Base-by-base conservation (phyloP, 2,797 vertebrate genomes). In the Poecilia picta region DNA sequence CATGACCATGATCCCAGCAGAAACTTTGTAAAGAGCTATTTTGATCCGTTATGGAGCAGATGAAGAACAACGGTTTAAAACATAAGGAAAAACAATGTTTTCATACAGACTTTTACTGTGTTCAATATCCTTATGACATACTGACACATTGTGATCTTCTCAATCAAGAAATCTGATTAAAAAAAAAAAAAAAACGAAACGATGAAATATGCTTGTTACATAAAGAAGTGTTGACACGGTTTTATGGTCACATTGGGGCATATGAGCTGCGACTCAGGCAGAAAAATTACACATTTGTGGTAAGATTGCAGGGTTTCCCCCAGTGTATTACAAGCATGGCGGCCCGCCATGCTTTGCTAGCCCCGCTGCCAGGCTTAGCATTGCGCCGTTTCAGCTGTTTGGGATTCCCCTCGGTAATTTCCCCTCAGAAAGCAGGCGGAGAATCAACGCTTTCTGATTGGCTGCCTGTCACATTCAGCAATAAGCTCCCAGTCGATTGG, bases 81-180 rank as follows among this genome's bases (percentile, higher is more conserved):
- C 23, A 36, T 39, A 2, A 23, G n/a, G 12, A n/a, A 15, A 71
- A 15, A 46, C 6, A 28, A 31, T 3, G 16, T 72, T 45, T 72
- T 46, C 68, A 72, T 28, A 68, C 64, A 72, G 43, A 46, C 43
- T 28, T 72, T 72, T 72, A 46, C 25, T 28, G 68, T 72, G 41
- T 46, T 72, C 43, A 72, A 72, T 72, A 45, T 28, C 43, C 8
- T 72, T 46, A 72, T 46, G 68, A 72, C 68, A 71, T 45, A 46
- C 25, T 45, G 25, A 53, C 53, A 55, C 64, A 68, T 11, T 25
- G 25, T 57, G 73, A 31, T 74, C 51, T 53, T 73, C 46, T 12
- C 28, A 43, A 39, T 18, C 25, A 43, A 74, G 36, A 43, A 43
- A 74, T 45, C 13, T 6, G 4, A 28, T 45, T 46, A 70, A 53